A percentile compares a stretch with the other conserved stretches of the same genome.
Evolutionary conservation across 2,113 vertebrate genomes (phyloP).

Genomic region (Cnemophilus loriae): DNA sequence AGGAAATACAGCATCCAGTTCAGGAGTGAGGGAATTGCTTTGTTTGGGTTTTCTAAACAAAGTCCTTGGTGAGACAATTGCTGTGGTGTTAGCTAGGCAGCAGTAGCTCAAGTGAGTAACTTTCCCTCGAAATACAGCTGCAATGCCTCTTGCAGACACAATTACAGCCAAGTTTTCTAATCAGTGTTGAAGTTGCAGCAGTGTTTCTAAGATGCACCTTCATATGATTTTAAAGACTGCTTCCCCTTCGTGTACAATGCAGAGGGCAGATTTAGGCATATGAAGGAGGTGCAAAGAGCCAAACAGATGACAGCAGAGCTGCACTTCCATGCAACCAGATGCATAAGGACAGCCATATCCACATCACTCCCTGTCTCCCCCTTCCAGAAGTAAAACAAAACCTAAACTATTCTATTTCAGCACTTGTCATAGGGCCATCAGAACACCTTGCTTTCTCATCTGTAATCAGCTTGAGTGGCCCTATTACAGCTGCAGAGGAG

Average conservation of each 20-base stretch:
- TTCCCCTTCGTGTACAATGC: fast-evolving
- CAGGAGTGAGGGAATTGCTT: background rate
- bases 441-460: background rate
- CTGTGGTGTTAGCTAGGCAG: background rate
- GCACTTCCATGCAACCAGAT: background rate
- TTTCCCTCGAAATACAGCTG: background rate
- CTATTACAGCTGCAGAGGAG: background rate
- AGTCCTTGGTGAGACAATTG: background rate
- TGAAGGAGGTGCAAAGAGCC: background rate
- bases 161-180: background rate
- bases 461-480: background rate
- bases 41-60: background rate
- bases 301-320: background rate
- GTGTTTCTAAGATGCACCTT: background rate
- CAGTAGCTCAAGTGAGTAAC: background rate
- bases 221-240: background rate
- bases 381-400: background rate
- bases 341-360: background rate
- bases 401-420: background rate
- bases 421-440: background rate
- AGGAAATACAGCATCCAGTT: background rate
- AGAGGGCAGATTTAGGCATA: background rate
- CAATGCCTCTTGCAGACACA: background rate
- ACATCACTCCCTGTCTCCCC: background rate
- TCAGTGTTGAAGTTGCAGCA: background rate